Evolutionary conservation across 2,888 invertebrate species (phyloP), one percentile per base, ranked within the genome.

Genomic region (Tenthredo scrophulariae): DNA sequence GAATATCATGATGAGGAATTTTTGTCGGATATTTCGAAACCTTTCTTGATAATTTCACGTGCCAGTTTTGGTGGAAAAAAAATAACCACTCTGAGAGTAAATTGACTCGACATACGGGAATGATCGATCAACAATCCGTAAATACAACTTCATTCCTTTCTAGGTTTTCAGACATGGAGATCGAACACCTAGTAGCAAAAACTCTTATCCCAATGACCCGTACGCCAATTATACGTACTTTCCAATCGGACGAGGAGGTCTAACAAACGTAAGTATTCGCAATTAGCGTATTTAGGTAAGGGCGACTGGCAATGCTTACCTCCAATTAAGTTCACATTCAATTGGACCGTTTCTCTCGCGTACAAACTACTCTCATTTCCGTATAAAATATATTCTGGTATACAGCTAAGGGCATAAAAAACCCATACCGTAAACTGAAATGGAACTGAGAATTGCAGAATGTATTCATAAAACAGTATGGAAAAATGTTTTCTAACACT

Each of bases 141-240:
- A 54, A n/a, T n/a, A 65, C 7, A 7, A 65, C 33, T 79, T n/a
- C 0, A 50, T 15, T 85, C 80, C 65, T 54, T 54, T n/a, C 7
- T 91, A 96, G 96, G 90, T 97, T 62, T 96, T 95, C 91, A 94
- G 97, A 70, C 97, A 97, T 90, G 97, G 97, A 1, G 96, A 96
- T 89, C 94, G 97, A 84, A 95, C 96, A 26, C 96, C 96, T 0
- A 95, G 95, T 85, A 88, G 93, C 22, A 9, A 0, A 7, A 93
- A 93, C 9, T 92, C 94, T 75, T 96, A 94, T 89, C 95, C 96
- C 1, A 95, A 94, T 46, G 95, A 96, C 88, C 94, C 94, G 0
- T 93, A 95, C 85, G 89, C 94, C 40, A 90, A 94, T 43, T 94
- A 95, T 77, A 91, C 91, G 37, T 94, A 94, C 88, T 96, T 95